Conservation (phyloP, 2,888 invertebrate species). For the Cinara cedri region DNA sequence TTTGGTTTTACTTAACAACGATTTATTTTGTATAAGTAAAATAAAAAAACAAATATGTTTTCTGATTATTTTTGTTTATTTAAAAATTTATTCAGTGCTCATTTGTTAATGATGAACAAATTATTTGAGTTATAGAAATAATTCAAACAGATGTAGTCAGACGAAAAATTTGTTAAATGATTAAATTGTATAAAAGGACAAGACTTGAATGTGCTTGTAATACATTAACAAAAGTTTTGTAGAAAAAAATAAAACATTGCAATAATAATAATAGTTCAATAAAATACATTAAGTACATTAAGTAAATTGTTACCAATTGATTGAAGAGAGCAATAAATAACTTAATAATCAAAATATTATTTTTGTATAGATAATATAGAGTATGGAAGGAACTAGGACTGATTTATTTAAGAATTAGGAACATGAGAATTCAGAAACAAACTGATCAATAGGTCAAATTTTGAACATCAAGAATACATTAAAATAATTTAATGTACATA, state of each 20-base stretch:
- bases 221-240: not conserved
- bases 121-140: not conserved
- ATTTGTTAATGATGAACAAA: not conserved
- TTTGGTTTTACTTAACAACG: conserved; percentile 18
- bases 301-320: not conserved
- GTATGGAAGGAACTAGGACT: not conserved
- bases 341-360: not conserved
- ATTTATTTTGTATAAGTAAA: conserved; percentile 25
- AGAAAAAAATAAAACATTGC: conserved; percentile 11
- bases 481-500: not conserved
- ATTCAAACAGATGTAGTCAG: not conserved
- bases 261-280: not conserved
- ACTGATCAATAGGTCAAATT: not conserved
- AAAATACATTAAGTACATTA: not conserved
- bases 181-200: not conserved
- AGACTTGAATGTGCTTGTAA: not conserved
- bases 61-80: conserved; percentile 27
- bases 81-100: not conserved
- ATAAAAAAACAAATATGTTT: conserved; percentile 7
- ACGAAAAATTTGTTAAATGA: not conserved
- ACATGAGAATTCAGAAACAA: not conserved
- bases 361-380: not conserved
- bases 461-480: not conserved
- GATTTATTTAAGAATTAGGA: not conserved
- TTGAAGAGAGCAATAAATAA: not conserved